Evolutionary conservation across 2,888 invertebrate genomes (phyloP), one percentile per base, ranked within the genome.

Genomic region (Dasysyrphus albostriatus): DNA sequence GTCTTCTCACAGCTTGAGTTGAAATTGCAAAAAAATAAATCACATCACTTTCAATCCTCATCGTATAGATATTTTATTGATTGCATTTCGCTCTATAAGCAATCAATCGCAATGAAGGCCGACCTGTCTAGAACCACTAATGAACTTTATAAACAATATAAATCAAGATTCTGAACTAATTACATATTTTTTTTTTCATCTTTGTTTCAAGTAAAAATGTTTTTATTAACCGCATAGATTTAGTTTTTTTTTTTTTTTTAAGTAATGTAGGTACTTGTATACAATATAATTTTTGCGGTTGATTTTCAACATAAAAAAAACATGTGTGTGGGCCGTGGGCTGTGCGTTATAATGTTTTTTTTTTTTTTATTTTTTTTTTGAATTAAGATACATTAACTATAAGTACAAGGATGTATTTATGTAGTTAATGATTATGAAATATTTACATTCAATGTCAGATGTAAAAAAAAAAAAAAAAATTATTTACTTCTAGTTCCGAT

Each of bases 401-500:
- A 65, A 29, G 24, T 12, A 34, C 8, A 32, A 2, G 9, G 19
- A 19, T n/a, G 29, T 29, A 59, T 5, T 5, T 58, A 14, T 14
- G 1, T 32, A 9, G 0, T 39, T 37, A 8, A 39, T 69, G 24
- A n/a, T 51, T 37, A 39, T 39, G 10, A 54, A 37, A 37, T 39
- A 24, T 0, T 19, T 10, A 19, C 19, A 44, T 69, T 69, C 69
- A 69, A 69, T 54, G 69, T 29, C 69, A 69, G 19, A 49, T 29
- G 24, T 16, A 2, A 39, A 9, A 14, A 24, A 4, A 24, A 42
- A n/a, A 61, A 29, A 47, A 42, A n/a, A 61, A 29, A 47, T 61
- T 81, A 74, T 80, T 61, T 70, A 58, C 58, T 65, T 61, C 56
- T 24, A 73, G 83, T 83, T 78, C 54, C 59, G 78, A 77, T 83